These are phyloP conservation scores for Muscidifurax raptorellus DNA, from an alignment of 1,140 invertebrate genomes.

Conservation along the genomic window DNA sequence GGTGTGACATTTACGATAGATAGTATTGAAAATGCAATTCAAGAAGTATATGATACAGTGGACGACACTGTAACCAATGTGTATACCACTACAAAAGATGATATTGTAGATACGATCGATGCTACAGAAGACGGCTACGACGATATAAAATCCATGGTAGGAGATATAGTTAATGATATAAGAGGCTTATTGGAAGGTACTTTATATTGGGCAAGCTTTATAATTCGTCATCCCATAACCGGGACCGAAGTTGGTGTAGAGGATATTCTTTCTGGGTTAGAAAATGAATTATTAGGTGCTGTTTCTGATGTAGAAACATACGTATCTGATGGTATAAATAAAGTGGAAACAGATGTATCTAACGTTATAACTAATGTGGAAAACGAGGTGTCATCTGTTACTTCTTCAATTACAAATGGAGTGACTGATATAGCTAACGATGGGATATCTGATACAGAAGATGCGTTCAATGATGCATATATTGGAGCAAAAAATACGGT, in stretches of 20 bases:
- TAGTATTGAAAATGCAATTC: neutral
- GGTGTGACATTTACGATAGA: neutral
- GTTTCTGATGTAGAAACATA: neutral
- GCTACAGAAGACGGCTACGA: neutral
- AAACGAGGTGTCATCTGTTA: too few relatives aligned
- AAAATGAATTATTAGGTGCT: neutral
- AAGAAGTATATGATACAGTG: neutral
- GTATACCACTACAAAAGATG: neutral
- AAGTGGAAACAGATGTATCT: too few relatives aligned
- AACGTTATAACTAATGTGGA: too few relatives aligned
- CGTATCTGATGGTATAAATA: too few relatives aligned
- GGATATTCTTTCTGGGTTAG: neutral
- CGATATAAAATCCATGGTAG: neutral
- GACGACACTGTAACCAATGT: neutral
- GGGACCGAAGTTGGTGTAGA: neutral
- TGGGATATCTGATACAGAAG: neutral
- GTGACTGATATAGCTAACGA: neutral
- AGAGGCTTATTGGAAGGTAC: neutral
- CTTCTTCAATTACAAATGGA: neutral
- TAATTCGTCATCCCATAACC: neutral
- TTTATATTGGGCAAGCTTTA: neutral
- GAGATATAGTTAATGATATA: neutral
- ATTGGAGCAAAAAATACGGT: neutral
- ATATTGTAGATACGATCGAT: neutral
- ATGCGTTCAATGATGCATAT: neutral